Conservation (phyloP, 1,140 invertebrate species). For the Drosophila rhopaloa region DNA sequence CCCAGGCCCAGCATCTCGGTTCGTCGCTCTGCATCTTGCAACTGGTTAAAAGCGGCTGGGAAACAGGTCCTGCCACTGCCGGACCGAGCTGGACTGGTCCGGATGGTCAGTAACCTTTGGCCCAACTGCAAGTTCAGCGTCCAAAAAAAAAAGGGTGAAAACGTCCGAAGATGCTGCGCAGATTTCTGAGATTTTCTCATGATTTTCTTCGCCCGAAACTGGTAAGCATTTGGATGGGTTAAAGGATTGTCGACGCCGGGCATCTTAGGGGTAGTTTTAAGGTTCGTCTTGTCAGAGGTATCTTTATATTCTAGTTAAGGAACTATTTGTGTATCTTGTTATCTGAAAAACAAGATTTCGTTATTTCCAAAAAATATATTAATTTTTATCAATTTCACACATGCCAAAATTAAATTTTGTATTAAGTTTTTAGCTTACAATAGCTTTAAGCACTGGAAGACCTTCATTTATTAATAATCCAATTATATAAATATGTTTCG, state of each 20-base stretch:
- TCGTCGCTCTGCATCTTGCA: conserved; percentile 40
- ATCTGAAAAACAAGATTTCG: too few species aligned
- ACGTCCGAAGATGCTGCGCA: conserved; percentile 64
- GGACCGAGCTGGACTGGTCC: conserved; percentile 14
- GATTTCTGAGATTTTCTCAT: conserved; percentile 68
- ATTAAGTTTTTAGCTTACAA: too few species aligned
- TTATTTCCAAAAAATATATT: not conserved
- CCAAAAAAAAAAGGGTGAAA: conserved; percentile 59
- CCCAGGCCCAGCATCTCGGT: conserved; percentile 57
- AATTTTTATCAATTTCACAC: too few species aligned
- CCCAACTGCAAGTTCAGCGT: conserved; percentile 46
- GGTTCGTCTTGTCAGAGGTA: not conserved
- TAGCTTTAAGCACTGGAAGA: too few species aligned
- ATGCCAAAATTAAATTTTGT: too few species aligned
- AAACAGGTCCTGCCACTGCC: conserved; percentile 42
- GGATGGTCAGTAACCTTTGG: conserved; percentile 74
- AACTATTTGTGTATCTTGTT: not conserved
- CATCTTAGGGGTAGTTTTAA: conserved; percentile 15
- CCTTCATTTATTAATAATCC: too few species aligned
- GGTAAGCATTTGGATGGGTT: conserved; percentile 46
- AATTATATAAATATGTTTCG: too few species aligned
- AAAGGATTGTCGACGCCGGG: conserved; percentile 36
- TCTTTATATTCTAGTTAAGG: not conserved
- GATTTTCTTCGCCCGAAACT: conserved; percentile 54
- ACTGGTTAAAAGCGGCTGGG: conserved; percentile 36